A percentile compares a stretch with the other conserved stretches of the same genome.
Conservation (phyloP, 1,140 invertebrate genomes). For the Zaprionus vittiger region DNA sequence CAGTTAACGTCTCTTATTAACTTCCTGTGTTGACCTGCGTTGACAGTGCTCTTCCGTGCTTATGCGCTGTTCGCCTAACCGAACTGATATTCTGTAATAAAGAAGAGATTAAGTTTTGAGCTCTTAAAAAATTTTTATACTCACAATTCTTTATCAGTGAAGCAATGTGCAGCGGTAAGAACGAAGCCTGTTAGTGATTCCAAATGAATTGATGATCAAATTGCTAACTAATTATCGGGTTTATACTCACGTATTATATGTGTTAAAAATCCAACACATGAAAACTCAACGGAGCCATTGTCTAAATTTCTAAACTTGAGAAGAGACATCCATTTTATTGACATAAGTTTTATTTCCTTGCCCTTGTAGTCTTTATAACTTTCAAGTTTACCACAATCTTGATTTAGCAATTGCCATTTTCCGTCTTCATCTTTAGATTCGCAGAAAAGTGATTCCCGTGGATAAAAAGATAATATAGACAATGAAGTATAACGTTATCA, state of each 20-base stretch:
- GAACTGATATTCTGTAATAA: slow-evolving; percentile 14
- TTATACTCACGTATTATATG: slow-evolving; percentile 9
- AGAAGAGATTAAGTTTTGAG: not conserved
- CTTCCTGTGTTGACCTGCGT: not conserved
- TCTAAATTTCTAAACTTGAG: not conserved
- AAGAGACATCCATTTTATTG: slow-evolving; percentile 33
- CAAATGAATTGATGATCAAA: not conserved
- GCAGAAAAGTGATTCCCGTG: slow-evolving; percentile 6
- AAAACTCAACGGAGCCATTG: not conserved
- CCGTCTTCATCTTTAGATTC: slow-evolving; percentile 1
- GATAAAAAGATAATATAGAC: not conserved
- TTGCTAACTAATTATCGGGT: too few species aligned
- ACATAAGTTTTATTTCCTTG: not conserved
- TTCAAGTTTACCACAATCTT: slow-evolving; percentile 10
- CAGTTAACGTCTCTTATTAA: not conserved
- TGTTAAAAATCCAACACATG: slow-evolving; percentile 28
- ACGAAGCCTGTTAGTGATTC: slow-evolving; percentile 6
- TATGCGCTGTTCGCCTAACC: slow-evolving; percentile 31
- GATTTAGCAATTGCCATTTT: not conserved
- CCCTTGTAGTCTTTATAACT: not conserved
- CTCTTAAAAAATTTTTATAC: not conserved
- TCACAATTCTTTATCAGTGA: slow-evolving; percentile 14
- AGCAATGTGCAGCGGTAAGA: slow-evolving; percentile 40
- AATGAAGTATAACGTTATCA: too few species aligned
- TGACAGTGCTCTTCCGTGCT: not conserved